Conservation (phyloP, 2,888 invertebrate genomes). For the Apomyelois bistriatella region DNA sequence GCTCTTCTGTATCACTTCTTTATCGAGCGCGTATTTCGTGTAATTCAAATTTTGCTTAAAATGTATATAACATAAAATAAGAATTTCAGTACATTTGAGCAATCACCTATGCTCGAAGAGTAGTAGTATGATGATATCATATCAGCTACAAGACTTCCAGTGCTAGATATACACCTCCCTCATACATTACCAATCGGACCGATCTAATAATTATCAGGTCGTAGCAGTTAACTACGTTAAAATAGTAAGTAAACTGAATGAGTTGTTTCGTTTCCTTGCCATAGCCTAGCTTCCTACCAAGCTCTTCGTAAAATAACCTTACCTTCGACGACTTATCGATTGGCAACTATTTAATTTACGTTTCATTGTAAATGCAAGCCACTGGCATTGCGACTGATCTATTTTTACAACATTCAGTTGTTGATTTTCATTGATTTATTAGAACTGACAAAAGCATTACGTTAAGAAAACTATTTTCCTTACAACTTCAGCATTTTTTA, state of each 20-base stretch:
- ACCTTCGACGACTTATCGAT: slow-evolving; percentile 34
- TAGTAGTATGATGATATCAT: too few relatives aligned
- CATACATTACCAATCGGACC: too few relatives aligned
- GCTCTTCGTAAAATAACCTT: slow-evolving; percentile 14
- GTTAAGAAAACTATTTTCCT: too few relatives aligned
- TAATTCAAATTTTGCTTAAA: slow-evolving; percentile 12
- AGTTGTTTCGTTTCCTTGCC: background rate
- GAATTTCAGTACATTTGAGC: too few relatives aligned
- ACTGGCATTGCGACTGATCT: slow-evolving; percentile 26
- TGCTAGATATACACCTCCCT: too few relatives aligned
- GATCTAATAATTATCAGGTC: too few relatives aligned
- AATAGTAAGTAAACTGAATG: background rate
- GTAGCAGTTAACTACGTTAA: too few relatives aligned
- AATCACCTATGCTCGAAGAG: too few relatives aligned
- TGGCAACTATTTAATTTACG: slow-evolving; percentile 34
- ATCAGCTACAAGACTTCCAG: too few relatives aligned
- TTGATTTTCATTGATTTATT: slow-evolving; percentile 25
- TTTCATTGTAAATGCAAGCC: slow-evolving; percentile 39
- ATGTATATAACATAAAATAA: too few relatives aligned
- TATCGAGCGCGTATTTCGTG: slow-evolving; percentile 16
- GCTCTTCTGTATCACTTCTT: slow-evolving; percentile 21
- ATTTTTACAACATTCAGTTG: slow-evolving; percentile 33
- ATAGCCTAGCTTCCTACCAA: too few relatives aligned
- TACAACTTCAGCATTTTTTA: too few relatives aligned
- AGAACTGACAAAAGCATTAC: background rate